Evolutionary conservation across 2,888 invertebrate genomes (phyloP), one percentile per base, ranked within the genome.

Genomic region (Caenorhabditis uteleia): DNA sequence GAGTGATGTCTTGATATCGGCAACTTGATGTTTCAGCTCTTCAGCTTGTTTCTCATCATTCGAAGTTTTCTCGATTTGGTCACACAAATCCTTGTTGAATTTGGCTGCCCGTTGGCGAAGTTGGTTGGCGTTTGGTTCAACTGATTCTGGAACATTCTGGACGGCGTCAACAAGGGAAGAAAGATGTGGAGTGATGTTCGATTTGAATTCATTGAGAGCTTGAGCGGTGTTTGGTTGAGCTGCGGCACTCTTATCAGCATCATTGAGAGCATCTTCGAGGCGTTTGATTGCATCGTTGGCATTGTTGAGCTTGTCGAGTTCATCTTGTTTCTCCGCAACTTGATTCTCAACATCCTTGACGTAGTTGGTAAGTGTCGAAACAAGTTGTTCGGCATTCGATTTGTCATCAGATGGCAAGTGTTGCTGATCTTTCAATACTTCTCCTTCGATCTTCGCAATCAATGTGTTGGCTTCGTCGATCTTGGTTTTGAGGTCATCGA

Each of bases 361-460:
- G 42, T 53, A 59, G 34, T 43, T 36, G 25, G 44, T 48, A 44
- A 56, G 51, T 38, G 27, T 55, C 44, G 31, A 33, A 38, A 51
- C 31, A 45, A 51, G 56, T 43, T 49, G 49, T 47, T 54, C 57
- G 34, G 55, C 62, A 38, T 70, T 65, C 45, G 55, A 42, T 48
- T 65, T 60, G 48, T 56, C 61, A 29, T 57, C 60, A 26, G 65
- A 45, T 48, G 57, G 48, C 39, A 64, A 42, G 39, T 62, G 51
- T 38, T 51, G 40, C n/a, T n/a, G n/a, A 53, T 61, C 47, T 49
- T 65, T 61, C 48, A 57, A 43, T 40, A 57, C 50, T 51, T 65
- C 59, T n/a, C n/a, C n/a, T 50, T 70, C 70, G 51, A 68, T 57
- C 56, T 57, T 60, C 43, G 59, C 53, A 48, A 60, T 66, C 44